Conservation (phyloP, 2,113 vertebrate genomes). For the Tyrannus savana region DNA sequence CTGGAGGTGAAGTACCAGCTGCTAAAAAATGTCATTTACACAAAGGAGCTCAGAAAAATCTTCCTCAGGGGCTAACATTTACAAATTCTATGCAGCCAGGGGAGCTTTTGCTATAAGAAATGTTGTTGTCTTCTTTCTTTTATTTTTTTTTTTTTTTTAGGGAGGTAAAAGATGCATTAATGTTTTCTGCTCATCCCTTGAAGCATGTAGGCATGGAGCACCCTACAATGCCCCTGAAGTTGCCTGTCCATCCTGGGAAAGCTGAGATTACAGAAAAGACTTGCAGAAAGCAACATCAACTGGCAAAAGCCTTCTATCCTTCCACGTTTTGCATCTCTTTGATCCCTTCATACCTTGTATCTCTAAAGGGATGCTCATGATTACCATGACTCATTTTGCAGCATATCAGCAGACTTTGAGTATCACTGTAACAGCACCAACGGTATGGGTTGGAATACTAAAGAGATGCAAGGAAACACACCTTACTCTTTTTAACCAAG, state of each 20-base stretch:
- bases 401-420: background rate
- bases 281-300: background rate
- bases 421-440: background rate
- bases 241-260: background rate
- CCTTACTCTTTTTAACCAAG: background rate
- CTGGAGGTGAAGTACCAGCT: background rate
- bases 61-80: background rate
- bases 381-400: background rate
- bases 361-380: background rate
- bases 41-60: background rate
- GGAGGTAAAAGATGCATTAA: background rate
- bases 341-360: background rate
- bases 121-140: background rate
- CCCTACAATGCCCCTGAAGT: accelerated
- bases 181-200: background rate
- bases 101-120: background rate
- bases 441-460: background rate
- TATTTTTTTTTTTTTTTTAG: background rate
- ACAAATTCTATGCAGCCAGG: background rate
- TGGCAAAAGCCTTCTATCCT: background rate
- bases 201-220: background rate
- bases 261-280: background rate
- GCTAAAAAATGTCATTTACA: background rate
- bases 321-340: background rate
- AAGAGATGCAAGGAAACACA: background rate